Conservation (phyloP, 2,888 invertebrate species). For the Tanytarsus gracilentus region DNA sequence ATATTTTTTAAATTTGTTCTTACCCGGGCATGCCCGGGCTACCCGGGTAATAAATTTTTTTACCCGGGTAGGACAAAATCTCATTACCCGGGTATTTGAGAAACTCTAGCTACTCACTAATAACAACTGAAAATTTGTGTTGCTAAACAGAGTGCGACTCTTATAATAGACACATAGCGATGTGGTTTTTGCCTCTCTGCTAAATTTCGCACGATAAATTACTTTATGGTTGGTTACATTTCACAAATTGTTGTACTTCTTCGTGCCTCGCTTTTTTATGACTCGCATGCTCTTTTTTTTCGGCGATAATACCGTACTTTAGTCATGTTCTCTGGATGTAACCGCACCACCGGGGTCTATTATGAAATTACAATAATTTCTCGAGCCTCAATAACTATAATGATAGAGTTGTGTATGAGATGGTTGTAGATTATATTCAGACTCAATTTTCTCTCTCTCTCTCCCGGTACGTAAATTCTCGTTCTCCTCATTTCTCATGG, state of each 20-base stretch:
- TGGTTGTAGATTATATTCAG: slow-evolving; percentile 17
- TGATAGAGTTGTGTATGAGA: not conserved
- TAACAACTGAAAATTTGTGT: not conserved
- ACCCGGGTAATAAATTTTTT: too few relatives aligned
- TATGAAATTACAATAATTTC: slow-evolving; percentile 27
- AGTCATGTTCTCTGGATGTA: not conserved
- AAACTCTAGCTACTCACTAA: not conserved
- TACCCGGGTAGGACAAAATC: too few relatives aligned
- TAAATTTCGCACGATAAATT: slow-evolving; percentile 26
- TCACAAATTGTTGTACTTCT: slow-evolving; percentile 5
- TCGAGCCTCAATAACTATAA: slow-evolving; percentile 18
- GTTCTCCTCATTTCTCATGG: slow-evolving; percentile 17
- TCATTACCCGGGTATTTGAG: too few relatives aligned
- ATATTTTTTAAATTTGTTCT: too few relatives aligned
- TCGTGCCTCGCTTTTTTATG: too few relatives aligned
- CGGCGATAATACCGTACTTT: not conserved
- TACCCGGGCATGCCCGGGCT: too few relatives aligned
- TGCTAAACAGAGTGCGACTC: too few relatives aligned
- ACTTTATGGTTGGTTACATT: slow-evolving; percentile 23
- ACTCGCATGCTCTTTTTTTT: not conserved
- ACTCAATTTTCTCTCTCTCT: slow-evolving; percentile 10
- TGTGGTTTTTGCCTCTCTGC: not conserved
- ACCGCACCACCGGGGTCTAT: slow-evolving; percentile 13
- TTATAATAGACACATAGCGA: too few relatives aligned
- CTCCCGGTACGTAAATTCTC: too few relatives aligned